Evolutionary conservation across 2,888 invertebrate genomes (phyloP), one percentile per base, ranked within the genome.

Genomic region (Stictocephala bisonia): DNA sequence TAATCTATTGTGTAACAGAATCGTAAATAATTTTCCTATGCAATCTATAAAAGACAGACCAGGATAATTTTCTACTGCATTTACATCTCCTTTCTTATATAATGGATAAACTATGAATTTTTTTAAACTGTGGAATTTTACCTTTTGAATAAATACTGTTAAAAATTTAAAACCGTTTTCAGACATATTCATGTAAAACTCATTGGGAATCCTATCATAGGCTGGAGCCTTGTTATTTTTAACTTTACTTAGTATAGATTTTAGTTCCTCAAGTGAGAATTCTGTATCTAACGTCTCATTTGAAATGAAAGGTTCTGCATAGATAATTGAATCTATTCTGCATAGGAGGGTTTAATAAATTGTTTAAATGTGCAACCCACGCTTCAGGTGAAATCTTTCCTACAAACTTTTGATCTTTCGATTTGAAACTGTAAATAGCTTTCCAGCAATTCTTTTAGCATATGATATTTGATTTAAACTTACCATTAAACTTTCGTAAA

Each of bases 1-100:
- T 13, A 74, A 60, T 24, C 74, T 48, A 18, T 71, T 50, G 2
- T 60, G 18, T 35, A 74, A 9, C 22, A 74, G 18, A 18, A 56
- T 29, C 6, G 71, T 56, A 40, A 71, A 67, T n/a, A 74, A 20
- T 29, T 74, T 71, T 11, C 56, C 27, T 40, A 51, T 31, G 9
- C 26, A 11, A 27, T 64, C 50, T 20, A 64, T 31, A 35, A 44
- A 71, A 2, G 74, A 53, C 22, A 74, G 53, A 13, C 74, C 74
- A 31, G 71, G 26, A 44, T 48, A 74, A 41, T 67, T 74, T 13
- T 18, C 13, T 15, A 69, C 40, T 31, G 44, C 40, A 9, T 56
- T 31, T 9, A 40, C 20, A 29, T 51, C 44, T 13, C 71, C 74
- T 51, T 71, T 71, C 40, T 64, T 74, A 18, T 64, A 20, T 6